Evolutionary conservation across 2,113 vertebrate genomes (phyloP).

Genomic region (Petroica traversi): DNA sequence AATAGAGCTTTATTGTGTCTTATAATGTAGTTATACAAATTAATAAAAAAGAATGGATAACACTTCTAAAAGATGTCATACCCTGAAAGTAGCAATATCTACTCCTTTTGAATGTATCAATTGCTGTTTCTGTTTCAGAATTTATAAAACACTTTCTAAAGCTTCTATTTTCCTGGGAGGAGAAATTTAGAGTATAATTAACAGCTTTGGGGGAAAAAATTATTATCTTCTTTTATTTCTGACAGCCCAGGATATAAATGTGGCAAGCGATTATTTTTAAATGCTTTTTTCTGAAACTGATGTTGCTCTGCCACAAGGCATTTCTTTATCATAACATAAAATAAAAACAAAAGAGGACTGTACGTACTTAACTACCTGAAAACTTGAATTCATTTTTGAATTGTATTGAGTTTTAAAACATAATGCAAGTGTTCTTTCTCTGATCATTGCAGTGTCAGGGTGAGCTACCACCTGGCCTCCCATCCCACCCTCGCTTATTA

Average conservation of each 20-base stretch:
- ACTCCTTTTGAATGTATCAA: neutral
- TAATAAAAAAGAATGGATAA: neutral
- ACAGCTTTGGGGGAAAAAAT: neutral
- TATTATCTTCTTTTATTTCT: neutral
- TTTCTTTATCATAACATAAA: neutral
- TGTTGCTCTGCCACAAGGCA: neutral
- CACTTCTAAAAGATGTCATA: neutral
- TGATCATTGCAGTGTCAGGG: neutral
- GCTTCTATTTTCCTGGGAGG: neutral
- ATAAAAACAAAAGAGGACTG: neutral
- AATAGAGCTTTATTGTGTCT: neutral
- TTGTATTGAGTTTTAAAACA: neutral
- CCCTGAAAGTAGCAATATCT: neutral
- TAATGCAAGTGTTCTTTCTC: neutral
- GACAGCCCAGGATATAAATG: neutral
- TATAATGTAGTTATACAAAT: neutral
- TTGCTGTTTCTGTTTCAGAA: neutral
- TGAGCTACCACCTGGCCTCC: neutral
- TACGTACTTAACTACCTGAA: neutral
- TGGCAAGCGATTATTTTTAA: neutral
- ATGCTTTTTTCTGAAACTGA: neutral
- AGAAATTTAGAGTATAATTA: neutral
- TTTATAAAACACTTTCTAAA: neutral
- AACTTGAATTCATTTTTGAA: neutral
- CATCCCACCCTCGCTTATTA: neutral